Percentiles rank a stretch among this genome's conserved stretches.
These are phyloP conservation scores for Argya squamiceps DNA, from an alignment of 2,797 vertebrate genomes.

Conservation along the genomic window DNA sequence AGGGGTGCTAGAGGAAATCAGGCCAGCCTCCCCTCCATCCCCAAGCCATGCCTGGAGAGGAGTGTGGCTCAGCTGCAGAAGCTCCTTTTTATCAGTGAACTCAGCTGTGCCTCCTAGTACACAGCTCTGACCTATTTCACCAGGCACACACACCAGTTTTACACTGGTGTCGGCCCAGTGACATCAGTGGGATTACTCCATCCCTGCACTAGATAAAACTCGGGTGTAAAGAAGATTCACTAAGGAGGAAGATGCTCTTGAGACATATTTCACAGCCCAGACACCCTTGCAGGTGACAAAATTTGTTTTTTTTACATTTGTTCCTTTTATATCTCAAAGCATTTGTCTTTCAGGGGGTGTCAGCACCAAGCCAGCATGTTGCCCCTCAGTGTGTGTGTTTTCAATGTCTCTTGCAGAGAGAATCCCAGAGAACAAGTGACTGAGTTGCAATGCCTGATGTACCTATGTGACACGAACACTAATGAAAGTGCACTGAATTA, in stretches of 20 bases:
- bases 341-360: neutral
- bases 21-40: rapidly evolving
- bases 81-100: neutral
- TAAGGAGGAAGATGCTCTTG: neutral
- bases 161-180: neutral
- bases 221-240: neutral
- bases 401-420: neutral
- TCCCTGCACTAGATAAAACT: neutral
- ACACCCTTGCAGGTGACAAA: neutral
- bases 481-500: neutral
- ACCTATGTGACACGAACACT: neutral
- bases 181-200: slow-evolving; percentile 4
- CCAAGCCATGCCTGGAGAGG: neutral
- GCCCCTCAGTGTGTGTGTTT: neutral
- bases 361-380: neutral
- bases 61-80: neutral
- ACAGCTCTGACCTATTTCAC: slow-evolving; percentile 9
- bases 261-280: neutral
- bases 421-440: neutral
- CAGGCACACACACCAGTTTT: neutral
- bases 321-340: neutral
- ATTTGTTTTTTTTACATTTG: rapidly evolving
- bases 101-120: neutral
- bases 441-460: neutral
- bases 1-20: neutral